These are phyloP conservation scores for Spisula solida DNA, from an alignment of 2,888 invertebrate genomes.

Conservation along the genomic window DNA sequence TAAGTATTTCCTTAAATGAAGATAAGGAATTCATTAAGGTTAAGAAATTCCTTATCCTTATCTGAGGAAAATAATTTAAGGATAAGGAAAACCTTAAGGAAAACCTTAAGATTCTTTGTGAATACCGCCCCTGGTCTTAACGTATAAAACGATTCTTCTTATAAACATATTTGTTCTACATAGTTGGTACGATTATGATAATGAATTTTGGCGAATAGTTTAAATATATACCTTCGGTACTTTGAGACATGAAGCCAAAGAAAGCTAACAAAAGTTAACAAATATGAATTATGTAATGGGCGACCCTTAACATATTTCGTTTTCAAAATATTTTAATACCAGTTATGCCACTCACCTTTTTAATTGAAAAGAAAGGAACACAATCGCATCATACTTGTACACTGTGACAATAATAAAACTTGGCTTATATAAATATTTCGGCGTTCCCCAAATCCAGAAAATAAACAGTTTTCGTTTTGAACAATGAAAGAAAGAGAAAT, in stretches of 20 bases:
- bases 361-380: background rate
- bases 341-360: background rate
- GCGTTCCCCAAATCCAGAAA: background rate
- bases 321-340: background rate
- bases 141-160: background rate
- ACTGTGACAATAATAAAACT: background rate
- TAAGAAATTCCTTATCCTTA: no score
- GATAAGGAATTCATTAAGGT: no score
- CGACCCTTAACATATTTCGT: background rate
- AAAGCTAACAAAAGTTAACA: background rate
- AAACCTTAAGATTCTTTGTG: no score
- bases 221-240: background rate
- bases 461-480: background rate
- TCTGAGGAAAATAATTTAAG: background rate
- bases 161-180: background rate
- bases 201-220: background rate
- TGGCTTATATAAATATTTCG: constrained; percentile 11
- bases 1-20: no score
- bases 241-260: constrained; percentile 1
- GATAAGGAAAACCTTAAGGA: no score
- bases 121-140: no score
- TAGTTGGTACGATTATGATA: background rate
- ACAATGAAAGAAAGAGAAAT: background rate
- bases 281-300: background rate
- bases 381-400: background rate